Evolutionary conservation across 2,888 invertebrate species (phyloP).

Genomic region (Caenorhabditis wallacei): DNA sequence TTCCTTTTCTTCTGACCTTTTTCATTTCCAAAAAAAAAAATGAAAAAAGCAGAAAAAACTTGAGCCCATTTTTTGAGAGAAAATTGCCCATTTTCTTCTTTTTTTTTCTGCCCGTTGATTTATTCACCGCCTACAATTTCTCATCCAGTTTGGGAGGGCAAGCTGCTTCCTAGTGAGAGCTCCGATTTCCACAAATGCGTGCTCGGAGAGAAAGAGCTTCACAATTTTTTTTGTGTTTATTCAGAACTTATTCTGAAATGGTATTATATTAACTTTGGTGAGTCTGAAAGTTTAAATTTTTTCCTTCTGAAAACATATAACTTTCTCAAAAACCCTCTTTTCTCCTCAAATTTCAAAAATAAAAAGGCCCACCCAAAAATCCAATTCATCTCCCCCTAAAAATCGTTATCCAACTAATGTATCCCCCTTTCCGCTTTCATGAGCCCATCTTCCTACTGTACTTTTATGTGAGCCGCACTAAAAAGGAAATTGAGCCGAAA

Average conservation of each 20-base stretch:
- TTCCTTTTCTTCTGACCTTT: not conserved
- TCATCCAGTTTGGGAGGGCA: slow-evolving; percentile 53
- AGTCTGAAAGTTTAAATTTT: too few relatives aligned
- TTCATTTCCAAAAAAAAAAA: not conserved
- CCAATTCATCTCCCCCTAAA: not conserved
- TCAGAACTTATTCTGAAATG: not conserved
- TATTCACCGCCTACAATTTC: slow-evolving; percentile 58
- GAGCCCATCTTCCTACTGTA: slow-evolving; percentile 32
- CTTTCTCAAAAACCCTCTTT: not conserved
- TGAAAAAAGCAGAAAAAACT: slow-evolving; percentile 6
- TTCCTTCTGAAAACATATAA: too few relatives aligned
- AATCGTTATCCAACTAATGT: slow-evolving; percentile 28
- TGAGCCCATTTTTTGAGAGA: slow-evolving; percentile 40
- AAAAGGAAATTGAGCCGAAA: slow-evolving; percentile 34
- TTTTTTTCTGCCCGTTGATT: slow-evolving; percentile 45
- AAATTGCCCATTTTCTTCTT: slow-evolving; percentile 39
- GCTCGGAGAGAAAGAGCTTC: slow-evolving; percentile 12
- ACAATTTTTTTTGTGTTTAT: slow-evolving; percentile 9
- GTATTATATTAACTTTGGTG: too few relatives aligned
- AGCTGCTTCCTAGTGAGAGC: slow-evolving; percentile 46
- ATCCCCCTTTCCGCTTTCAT: slow-evolving; percentile 3
- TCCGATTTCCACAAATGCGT: slow-evolving; percentile 51
- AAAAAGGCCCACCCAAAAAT: slow-evolving; percentile 11
- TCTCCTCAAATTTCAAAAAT: not conserved
- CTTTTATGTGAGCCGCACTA: slow-evolving; percentile 35